phyloP scores from a whole-genome alignment of 2,797 vertebrate species.

The Aplochiton taeniatus region DNA sequence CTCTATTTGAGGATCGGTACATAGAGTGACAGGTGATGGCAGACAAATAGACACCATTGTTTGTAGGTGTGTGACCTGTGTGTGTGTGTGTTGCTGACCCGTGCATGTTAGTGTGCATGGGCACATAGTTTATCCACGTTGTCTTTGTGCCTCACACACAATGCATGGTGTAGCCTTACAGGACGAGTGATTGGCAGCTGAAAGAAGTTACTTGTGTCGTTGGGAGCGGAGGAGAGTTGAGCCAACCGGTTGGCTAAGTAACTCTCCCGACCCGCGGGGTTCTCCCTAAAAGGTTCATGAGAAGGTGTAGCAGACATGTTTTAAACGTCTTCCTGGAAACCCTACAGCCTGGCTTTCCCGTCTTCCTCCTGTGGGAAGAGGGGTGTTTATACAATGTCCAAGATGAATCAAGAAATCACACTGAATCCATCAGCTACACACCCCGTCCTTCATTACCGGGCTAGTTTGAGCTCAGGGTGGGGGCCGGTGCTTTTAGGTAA shows the following conservation, averaged over 20 bases:
- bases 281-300: conserved; percentile 11
- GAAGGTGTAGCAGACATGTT: conserved; percentile 8
- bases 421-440: conserved; percentile 23
- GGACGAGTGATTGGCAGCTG: conserved; percentile 41
- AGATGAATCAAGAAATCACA: conserved; percentile 23
- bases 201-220: conserved; percentile 31
- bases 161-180: not conserved
- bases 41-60: conserved; percentile 23
- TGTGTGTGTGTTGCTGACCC: not conserved
- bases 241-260: conserved; percentile 43
- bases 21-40: conserved; percentile 26
- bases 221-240: conserved; percentile 20
- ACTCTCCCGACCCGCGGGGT: conserved; percentile 11
- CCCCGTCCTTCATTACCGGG: conserved; percentile 9
- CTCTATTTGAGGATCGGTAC: conserved; percentile 29
- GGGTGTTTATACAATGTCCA: conserved; percentile 24
- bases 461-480: not conserved
- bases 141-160: not conserved
- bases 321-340: not conserved
- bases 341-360: conserved; percentile 7
- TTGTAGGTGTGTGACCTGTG: conserved; percentile 12
- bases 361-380: conserved; percentile 16
- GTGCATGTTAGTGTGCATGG: not conserved
- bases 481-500: not conserved
- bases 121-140: not conserved